A percentile compares a stretch with the other conserved stretches of the same genome.
Conservation (phyloP, 2,888 invertebrate species). For the Lasius fuliginosus region DNA sequence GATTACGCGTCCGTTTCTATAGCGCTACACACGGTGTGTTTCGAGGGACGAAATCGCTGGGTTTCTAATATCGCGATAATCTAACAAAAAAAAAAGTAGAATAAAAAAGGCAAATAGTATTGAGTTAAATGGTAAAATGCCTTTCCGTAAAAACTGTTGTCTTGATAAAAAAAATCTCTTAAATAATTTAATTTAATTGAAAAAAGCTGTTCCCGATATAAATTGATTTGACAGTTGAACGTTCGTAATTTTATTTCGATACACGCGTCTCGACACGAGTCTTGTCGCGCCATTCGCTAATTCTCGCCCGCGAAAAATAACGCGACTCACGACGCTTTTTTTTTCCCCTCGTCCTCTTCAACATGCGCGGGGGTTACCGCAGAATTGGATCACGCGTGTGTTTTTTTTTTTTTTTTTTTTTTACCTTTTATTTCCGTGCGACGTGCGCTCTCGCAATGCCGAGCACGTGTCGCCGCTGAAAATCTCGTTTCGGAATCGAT, state of each 20-base stretch:
- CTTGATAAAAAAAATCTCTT: too few species aligned
- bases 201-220: neutral
- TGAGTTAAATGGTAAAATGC: neutral
- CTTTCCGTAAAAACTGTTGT: too few species aligned
- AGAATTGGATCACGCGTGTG: conserved; percentile 47
- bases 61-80: neutral
- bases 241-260: conserved; percentile 28
- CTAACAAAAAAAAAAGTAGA: neutral
- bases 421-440: conserved; percentile 19
- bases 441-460: conserved; percentile 40
- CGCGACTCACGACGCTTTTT: conserved; percentile 22
- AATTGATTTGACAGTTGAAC: neutral
- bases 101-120: neutral
- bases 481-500: conserved; percentile 68
- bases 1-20: conserved; percentile 11
- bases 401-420: conserved; percentile 9
- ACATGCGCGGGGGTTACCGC: conserved; percentile 20
- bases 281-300: conserved; percentile 37
- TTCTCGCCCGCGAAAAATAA: conserved; percentile 22
- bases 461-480: conserved; percentile 65
- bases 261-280: neutral
- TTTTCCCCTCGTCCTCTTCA: conserved; percentile 32
- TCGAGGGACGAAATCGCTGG: neutral
- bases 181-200: neutral
- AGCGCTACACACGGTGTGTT: neutral